phyloP scores from a whole-genome alignment of 2,113 vertebrate species.

The Tychaedon coryphoeus region DNA sequence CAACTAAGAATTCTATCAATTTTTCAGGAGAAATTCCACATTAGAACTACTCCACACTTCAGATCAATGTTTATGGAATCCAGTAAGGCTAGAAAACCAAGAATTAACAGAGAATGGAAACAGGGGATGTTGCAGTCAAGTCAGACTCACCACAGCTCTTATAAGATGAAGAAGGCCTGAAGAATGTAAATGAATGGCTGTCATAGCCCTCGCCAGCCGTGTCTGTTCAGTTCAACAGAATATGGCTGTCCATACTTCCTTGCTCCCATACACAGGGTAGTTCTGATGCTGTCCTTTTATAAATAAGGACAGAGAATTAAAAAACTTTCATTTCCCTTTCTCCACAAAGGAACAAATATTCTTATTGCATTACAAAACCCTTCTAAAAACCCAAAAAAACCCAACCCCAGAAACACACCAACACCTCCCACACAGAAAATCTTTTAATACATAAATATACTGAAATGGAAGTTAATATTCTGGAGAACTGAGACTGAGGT shows the following conservation, averaged over 20 bases:
- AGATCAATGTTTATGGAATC: neutral
- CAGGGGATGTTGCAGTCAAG: neutral
- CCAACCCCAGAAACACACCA: neutral
- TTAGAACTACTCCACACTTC: neutral
- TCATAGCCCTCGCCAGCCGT: neutral
- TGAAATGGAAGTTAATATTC: neutral
- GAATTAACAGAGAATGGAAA: neutral
- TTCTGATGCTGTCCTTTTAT: neutral
- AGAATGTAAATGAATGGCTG: neutral
- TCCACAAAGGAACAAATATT: neutral
- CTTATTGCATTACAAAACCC: neutral
- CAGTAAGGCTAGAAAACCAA: neutral
- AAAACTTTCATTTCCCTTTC: neutral
- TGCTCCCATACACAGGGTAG: neutral
- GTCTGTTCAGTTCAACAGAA: neutral
- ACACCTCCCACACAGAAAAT: neutral
- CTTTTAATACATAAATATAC: neutral
- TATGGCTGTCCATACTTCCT: no score
- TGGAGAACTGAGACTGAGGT: neutral
- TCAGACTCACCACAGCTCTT: neutral
- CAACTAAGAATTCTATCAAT: neutral
- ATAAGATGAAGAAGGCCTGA: neutral
- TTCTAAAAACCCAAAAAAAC: fast-evolving
- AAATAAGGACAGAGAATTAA: neutral
- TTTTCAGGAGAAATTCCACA: neutral